A percentile compares a stretch with the other conserved stretches of the same genome.
Evolutionary conservation across 2,888 invertebrate genomes (phyloP).

Genomic region (Hydrotaea cyrtoneurina): DNA sequence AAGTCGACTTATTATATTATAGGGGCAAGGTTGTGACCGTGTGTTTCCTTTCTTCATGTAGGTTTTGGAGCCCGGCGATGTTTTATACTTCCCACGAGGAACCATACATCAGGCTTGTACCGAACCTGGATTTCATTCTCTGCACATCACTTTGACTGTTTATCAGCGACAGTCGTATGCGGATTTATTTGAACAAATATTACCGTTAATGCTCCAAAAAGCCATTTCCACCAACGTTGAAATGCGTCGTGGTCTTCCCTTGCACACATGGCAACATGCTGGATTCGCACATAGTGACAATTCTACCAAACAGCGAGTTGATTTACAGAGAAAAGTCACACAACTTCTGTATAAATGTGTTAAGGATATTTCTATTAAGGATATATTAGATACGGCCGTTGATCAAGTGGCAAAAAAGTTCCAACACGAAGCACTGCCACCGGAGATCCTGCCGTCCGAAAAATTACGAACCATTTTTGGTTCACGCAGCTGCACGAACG

Average conservation of each 20-base stretch:
- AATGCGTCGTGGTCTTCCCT: conserved; percentile 89
- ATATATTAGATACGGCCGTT: conserved; percentile 88
- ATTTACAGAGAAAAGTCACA: conserved; percentile 80
- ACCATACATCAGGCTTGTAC: conserved; percentile 93
- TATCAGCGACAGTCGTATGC: conserved; percentile 95
- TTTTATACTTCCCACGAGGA: conserved; percentile 96
- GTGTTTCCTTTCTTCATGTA: conserved; percentile 37
- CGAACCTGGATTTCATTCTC: conserved; percentile 89
- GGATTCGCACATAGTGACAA: conserved; percentile 86
- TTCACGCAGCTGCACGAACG: conserved; percentile 86
- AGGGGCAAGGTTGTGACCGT: too few relatives aligned
- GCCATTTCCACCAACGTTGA: conserved; percentile 87
- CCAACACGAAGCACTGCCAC: conserved; percentile 94
- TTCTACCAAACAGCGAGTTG: conserved; percentile 80
- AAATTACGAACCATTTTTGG: conserved; percentile 86
- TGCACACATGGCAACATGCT: conserved; percentile 88
- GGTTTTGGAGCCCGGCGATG: conserved; percentile 91
- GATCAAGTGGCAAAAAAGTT: conserved; percentile 93
- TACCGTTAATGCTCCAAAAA: conserved; percentile 88
- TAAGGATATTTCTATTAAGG: conserved; percentile 82
- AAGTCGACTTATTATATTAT: too few relatives aligned
- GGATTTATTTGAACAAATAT: conserved; percentile 90
- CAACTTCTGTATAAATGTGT: conserved; percentile 61
- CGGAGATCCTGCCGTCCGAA: conserved; percentile 86
- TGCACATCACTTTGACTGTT: conserved; percentile 96